phyloP scores from a whole-genome alignment of 2,113 vertebrate genomes.

The Morone chrysops region DNA sequence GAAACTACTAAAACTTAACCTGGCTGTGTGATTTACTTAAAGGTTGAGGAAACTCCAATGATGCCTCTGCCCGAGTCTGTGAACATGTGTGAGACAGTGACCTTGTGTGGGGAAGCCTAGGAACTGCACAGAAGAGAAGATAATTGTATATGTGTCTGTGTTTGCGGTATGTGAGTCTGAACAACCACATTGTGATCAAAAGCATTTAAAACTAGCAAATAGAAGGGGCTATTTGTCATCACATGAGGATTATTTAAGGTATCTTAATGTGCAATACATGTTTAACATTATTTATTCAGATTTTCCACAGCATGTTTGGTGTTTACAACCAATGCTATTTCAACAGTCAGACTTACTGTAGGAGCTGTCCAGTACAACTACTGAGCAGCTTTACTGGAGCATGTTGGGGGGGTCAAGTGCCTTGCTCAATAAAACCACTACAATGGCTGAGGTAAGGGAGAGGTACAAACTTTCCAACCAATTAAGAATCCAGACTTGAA shows the following conservation, averaged over 20 bases:
- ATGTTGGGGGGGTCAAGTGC: conserved; percentile 57
- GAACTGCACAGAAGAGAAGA: conserved; percentile 29
- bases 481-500: conserved; percentile 40
- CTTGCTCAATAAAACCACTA: conserved; percentile 56
- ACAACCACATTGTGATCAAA: not conserved
- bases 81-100: conserved; percentile 65
- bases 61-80: conserved; percentile 51
- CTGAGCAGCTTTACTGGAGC: conserved; percentile 25
- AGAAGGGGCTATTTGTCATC: not conserved
- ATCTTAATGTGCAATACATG: conserved; percentile 44
- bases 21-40: not conserved
- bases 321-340: conserved; percentile 4
- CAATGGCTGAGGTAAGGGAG: not conserved
- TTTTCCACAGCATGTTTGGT: not conserved
- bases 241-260: not conserved
- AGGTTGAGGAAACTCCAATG: conserved; percentile 49
- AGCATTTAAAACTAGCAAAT: not conserved
- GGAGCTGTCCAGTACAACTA: conserved; percentile 6
- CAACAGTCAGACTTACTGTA: not conserved
- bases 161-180: not conserved
- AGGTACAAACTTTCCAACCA: conserved; percentile 5
- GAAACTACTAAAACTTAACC: not conserved
- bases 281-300: conserved; percentile 16
- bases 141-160: not conserved
- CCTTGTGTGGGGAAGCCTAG: conserved; percentile 74